Evolutionary conservation across 2,888 invertebrate species (phyloP).

Genomic region (Nymphalis polychloros): DNA sequence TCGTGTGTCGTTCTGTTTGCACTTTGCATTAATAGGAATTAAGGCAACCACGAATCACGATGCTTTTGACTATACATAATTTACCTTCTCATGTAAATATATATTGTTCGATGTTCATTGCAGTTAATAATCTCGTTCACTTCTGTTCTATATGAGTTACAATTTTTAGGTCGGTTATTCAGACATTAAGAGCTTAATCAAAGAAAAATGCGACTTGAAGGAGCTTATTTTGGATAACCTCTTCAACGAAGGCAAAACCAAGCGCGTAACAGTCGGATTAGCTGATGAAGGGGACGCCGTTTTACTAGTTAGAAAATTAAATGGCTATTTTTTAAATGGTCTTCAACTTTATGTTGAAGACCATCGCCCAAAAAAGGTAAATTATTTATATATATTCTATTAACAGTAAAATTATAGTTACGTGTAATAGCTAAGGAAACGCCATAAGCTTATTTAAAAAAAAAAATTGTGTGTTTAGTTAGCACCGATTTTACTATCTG

Average conservation of each 20-base stretch:
- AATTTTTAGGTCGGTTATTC: constrained; percentile 41
- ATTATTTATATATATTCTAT: background rate
- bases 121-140: background rate
- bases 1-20: background rate
- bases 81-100: constrained; percentile 46
- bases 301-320: constrained; percentile 44
- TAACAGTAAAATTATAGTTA: background rate
- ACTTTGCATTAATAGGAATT: background rate
- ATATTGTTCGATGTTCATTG: background rate
- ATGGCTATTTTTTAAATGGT: constrained; percentile 44
- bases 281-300: constrained; percentile 48
- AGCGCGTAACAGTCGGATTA: constrained; percentile 50
- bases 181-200: constrained; percentile 45
- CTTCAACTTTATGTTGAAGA: constrained; percentile 46
- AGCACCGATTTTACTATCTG: background rate
- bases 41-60: constrained; percentile 30
- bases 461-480: background rate
- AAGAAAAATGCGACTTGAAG: constrained; percentile 45
- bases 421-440: background rate
- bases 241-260: constrained; percentile 39
- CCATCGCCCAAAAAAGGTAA: constrained; percentile 46
- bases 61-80: constrained; percentile 50
- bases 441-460: no score
- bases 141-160: background rate
- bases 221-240: constrained; percentile 50